Base-by-base conservation (phyloP, 2,888 invertebrate species). In the Isotomurus palustris region DNA sequence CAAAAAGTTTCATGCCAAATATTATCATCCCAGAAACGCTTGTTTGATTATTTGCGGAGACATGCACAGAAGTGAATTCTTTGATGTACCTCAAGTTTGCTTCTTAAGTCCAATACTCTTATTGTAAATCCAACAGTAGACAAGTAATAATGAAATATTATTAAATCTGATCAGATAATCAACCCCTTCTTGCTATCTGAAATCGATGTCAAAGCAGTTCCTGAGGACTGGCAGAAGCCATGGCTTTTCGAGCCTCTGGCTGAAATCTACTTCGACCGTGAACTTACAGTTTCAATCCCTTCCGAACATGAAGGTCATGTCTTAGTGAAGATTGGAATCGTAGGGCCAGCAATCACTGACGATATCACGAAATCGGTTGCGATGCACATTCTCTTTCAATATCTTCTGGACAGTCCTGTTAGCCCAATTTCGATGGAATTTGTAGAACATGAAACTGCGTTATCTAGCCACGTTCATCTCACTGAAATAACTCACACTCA, bases 381-480 rank as follows among this genome's bases (percentile, higher is more conserved):
- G 17, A 58, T 61, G 51, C 50, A 51, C 21, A 32, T 61, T 8
- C 28, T 58, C 14, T 19, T 61, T 2, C 51, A 57, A n/a, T 61
- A 61, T 27, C 27, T 61, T 8, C 25, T 50, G 12, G 32, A 21
- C 6, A 51, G 54, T 25, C 51, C 58, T 1, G 36, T 55, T 28
- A 27, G 50, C n/a, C 17, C 21, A 6, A 22, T 49, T 17, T 36
- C 32, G 35, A 6, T 29, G 10, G 35, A 29, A 29, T 49, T 49
- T 24, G 49, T 49, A 3, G 49, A 19, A 19, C 4, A 8, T 4
- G 49, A 49, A 17, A 29, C 14, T 6, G 47, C 47, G n/a, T 29
- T 47, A 8, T 90, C 27, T 88, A 88, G 72, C 8, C 17, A 38
- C 8, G 51, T 54, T 2, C 32, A 21, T 24, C 22, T 55, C 21